phyloP scores from a whole-genome alignment of 1,140 invertebrate species.

The Calosoma granatense region DNA sequence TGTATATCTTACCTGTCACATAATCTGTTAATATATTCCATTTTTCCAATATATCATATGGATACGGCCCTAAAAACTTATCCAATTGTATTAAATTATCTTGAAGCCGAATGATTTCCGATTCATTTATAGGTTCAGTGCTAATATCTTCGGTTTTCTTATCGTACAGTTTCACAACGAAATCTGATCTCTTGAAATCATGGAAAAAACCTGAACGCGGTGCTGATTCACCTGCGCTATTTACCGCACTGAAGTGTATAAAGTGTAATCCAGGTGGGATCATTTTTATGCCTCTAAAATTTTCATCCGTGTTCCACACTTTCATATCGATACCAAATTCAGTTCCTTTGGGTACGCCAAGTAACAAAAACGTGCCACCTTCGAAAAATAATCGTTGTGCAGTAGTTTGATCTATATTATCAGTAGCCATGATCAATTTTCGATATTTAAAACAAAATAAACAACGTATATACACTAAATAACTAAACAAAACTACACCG shows the following conservation, averaged over 20 bases:
- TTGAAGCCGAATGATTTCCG: constrained; percentile 49
- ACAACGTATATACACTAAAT: no score
- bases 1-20: constrained; percentile 45
- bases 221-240: constrained; percentile 39
- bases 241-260: constrained; percentile 71
- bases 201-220: constrained; percentile 82
- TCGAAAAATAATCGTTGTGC: constrained; percentile 69
- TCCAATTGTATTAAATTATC: constrained; percentile 72
- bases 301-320: constrained; percentile 83
- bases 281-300: constrained; percentile 96
- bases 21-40: constrained; percentile 77
- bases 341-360: constrained; percentile 75
- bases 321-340: constrained; percentile 97
- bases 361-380: constrained; percentile 71
- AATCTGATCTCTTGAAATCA: constrained; percentile 69
- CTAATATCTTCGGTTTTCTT: constrained; percentile 55
- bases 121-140: constrained; percentile 44
- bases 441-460: no score
- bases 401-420: no score
- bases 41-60: constrained; percentile 75
- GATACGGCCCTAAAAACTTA: constrained; percentile 78
- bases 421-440: constrained; percentile 75
- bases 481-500: no score
- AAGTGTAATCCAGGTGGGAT: constrained; percentile 96
- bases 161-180: constrained; percentile 84